These are phyloP conservation scores for Tenualosa ilisha DNA, from an alignment of 2,797 vertebrate genomes.

Conservation along the genomic window DNA sequence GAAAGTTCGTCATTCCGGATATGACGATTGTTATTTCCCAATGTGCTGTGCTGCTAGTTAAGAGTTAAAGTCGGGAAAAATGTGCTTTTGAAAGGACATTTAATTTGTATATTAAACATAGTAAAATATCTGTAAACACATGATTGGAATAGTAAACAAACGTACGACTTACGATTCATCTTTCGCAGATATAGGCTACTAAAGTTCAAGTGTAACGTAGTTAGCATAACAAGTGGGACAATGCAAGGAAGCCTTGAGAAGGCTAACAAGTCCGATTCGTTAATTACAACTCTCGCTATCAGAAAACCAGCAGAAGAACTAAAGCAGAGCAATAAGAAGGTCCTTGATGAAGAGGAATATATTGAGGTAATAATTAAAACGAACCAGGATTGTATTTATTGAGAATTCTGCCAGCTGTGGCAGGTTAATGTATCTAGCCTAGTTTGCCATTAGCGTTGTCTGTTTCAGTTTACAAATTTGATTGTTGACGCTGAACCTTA, in stretches of 20 bases:
- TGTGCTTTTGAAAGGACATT: background rate
- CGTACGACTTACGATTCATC: background rate
- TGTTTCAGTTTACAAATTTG: no score
- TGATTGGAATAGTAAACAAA: background rate
- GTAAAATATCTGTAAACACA: background rate
- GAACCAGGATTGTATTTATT: no score
- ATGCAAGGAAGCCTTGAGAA: background rate
- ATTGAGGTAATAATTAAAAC: constrained; percentile 33
- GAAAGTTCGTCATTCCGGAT: constrained; percentile 9
- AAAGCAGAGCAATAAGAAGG: constrained; percentile 26
- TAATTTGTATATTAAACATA: background rate
- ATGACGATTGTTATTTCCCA: constrained; percentile 22
- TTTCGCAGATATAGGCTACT: background rate
- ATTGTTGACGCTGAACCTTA: no score
- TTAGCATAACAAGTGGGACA: background rate
- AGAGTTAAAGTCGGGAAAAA: background rate
- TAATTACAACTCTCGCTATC: constrained; percentile 12
- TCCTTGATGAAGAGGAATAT: constrained; percentile 48
- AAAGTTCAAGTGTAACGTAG: background rate
- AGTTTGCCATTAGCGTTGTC: no score
- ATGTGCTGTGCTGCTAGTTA: background rate
- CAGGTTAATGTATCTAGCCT: no score
- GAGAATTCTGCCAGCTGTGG: background rate
- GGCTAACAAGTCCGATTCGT: background rate
- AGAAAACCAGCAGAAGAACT: constrained; percentile 21